A percentile compares a stretch with the other conserved stretches of the same genome.
These are phyloP conservation scores for Ophion ellenae DNA, from an alignment of 2,888 invertebrate genomes.

Conservation along the genomic window DNA sequence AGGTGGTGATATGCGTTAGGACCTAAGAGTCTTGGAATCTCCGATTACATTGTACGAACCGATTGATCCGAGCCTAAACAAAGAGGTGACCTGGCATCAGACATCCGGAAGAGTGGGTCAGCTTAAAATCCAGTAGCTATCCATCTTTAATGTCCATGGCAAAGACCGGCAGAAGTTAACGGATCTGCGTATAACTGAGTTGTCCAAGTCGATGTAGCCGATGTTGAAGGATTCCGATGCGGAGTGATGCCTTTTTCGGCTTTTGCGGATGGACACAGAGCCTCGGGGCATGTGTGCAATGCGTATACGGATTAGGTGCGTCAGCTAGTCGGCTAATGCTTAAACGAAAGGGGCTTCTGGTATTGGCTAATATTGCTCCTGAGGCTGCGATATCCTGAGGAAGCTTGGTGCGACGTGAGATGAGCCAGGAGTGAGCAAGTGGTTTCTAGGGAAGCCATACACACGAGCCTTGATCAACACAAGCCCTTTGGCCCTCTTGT, in stretches of 20 bases:
- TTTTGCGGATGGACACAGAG: background rate
- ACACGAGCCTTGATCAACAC: conserved; percentile 13
- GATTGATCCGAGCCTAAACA: background rate
- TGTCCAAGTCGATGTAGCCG: background rate
- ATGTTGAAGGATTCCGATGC: conserved; percentile 18
- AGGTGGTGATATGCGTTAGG: background rate
- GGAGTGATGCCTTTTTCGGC: conserved; percentile 9
- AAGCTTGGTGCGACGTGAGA: conserved; percentile 16
- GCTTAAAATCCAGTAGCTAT: too few species aligned
- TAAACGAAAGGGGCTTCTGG: conserved; percentile 16
- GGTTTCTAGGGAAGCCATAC: conserved; percentile 8
- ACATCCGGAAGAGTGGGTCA: too few species aligned
- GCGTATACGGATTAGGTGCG: conserved; percentile 26
- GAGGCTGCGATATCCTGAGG: conserved; percentile 25
- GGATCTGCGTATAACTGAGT: too few species aligned
- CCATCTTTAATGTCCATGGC: too few species aligned
- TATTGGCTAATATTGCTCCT: conserved; percentile 39
- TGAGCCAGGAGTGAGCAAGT: conserved; percentile 23
- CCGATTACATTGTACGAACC: background rate
- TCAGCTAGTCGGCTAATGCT: conserved; percentile 20
- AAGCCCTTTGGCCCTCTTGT: conserved; percentile 32
- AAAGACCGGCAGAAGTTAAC: too few species aligned
- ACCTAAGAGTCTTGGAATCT: background rate
- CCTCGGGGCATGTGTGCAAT: conserved; percentile 8
- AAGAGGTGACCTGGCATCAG: too few species aligned